Base-by-base conservation (phyloP, 2,113 vertebrate species). In the Ophthalmolycus amberensis region DNA sequence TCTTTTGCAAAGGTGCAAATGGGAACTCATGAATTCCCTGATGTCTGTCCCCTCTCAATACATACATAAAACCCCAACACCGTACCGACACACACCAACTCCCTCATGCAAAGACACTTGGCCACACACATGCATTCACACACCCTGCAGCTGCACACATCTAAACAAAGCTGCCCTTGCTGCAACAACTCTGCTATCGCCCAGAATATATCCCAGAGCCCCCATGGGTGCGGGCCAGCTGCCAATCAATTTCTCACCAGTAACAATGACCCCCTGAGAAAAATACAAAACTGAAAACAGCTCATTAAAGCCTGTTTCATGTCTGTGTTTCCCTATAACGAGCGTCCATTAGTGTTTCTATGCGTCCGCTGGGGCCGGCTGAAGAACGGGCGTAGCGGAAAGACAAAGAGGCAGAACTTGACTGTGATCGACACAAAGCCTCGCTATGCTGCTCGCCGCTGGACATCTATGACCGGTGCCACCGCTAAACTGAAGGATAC, bases 281-380 rank as follows among this genome's bases (percentile, higher is more conserved):
- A 87, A 83, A 85, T 66, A 84, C 63, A 70, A 82, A 88, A 76
- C 80, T 82, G 90, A 89, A 91, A 91, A 85, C 88, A 90, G 84
- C 91, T 94, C 92, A 94, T 94, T 94, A 93, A 85, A 83, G 73
- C 76, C 76, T n/a, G 79, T 90, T 91, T 91, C 86, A 93, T 91
- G 86, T 90, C 58, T 56, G 67, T 22, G 78, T 84, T 90, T 83
- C 84, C 80, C 83, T 81, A 85, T 92, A 92, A 95, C 86, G 84
- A 95, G 83, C 37, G 52, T 73, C 89, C 91, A 92, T 95, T 93
- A 92, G 89, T 85, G 91, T 75, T 91, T 83, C 75, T 86, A 50
- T 58, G 72, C 11, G 15, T 90, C 89, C 84, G 1, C 75, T n/a
- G 80, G 80, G 87, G 82, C 71, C 60, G 18, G 40, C 71, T 71